Evolutionary conservation across 2,113 vertebrate genomes (phyloP).

Genomic region (Oncorhynchus kisutch): DNA sequence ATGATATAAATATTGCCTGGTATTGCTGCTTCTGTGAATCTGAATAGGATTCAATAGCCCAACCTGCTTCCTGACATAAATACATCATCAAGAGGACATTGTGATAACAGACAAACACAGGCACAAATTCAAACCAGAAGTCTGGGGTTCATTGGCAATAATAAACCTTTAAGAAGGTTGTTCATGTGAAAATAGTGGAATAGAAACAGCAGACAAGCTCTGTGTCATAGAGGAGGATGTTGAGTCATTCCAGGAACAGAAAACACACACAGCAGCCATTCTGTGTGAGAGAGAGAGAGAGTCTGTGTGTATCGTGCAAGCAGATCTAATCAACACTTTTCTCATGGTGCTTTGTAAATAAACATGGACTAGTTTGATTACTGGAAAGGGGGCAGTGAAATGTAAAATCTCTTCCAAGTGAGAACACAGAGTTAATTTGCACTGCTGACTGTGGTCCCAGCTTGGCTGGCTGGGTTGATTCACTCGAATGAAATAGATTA

Average conservation of each 20-base stretch:
- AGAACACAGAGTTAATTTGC: neutral
- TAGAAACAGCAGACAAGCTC: constrained; percentile 12
- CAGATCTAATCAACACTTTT: neutral
- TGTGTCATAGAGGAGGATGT: constrained; percentile 25
- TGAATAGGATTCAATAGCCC: constrained; percentile 58
- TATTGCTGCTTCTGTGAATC: constrained; percentile 59
- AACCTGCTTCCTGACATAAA: constrained; percentile 71
- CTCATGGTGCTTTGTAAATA: neutral
- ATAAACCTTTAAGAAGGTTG: constrained; percentile 12
- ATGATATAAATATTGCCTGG: constrained; percentile 75
- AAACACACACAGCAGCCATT: constrained; percentile 9
- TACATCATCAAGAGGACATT: constrained; percentile 66
- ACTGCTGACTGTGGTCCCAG: neutral
- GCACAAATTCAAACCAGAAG: constrained; percentile 12
- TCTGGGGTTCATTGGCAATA: constrained; percentile 30
- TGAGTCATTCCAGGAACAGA: constrained; percentile 37
- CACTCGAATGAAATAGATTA: neutral
- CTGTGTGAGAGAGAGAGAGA: constrained; percentile 20
- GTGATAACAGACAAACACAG: constrained; percentile 37
- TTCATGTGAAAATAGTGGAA: constrained; percentile 27
- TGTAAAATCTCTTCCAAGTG: neutral
- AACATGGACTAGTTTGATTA: neutral
- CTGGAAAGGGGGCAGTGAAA: neutral
- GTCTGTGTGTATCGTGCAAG: constrained; percentile 9
- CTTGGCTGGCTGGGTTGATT: neutral